Percentiles rank a stretch among this genome's conserved stretches.
phyloP scores from a whole-genome alignment of 2,888 invertebrate species.

The Ferdinandea cuprea region DNA sequence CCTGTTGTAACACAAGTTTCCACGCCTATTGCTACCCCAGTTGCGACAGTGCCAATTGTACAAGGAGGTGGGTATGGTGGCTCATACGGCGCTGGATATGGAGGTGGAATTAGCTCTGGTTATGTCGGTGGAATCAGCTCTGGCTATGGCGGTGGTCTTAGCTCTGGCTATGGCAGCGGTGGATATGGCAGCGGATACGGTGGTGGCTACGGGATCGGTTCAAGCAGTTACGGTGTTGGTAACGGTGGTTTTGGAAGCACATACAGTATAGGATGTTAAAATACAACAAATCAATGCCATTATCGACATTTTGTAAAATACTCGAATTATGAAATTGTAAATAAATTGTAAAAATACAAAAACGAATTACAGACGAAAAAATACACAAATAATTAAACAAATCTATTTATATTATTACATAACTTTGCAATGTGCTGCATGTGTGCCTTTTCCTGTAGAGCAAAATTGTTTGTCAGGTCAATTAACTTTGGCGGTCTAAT shows the following conservation, averaged over 20 bases:
- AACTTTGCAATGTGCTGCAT: conserved; percentile 30
- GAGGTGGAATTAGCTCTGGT: not conserved
- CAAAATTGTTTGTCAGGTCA: conserved; percentile 20
- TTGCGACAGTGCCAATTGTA: not conserved
- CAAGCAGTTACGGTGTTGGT: conserved; percentile 22
- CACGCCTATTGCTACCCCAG: not conserved
- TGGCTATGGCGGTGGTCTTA: conserved; percentile 34
- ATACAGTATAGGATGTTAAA: conserved; percentile 22
- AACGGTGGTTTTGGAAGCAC: no score
- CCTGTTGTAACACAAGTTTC: conserved; percentile 7
- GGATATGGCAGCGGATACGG: conserved; percentile 17
- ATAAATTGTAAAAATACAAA: conserved; percentile 7
- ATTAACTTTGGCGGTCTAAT: conserved; percentile 49
- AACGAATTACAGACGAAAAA: conserved; percentile 20
- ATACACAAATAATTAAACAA: not conserved
- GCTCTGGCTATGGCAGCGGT: conserved; percentile 14
- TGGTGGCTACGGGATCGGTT: conserved; percentile 18
- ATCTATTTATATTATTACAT: conserved; percentile 20
- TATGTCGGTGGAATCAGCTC: not conserved
- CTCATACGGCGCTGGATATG: not conserved
- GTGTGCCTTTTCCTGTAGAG: not conserved
- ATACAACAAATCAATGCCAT: not conserved
- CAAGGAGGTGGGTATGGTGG: conserved; percentile 20
- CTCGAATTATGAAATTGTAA: conserved; percentile 20
- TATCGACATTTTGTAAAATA: conserved; percentile 24